Conservation (phyloP, 2,113 vertebrate genomes). For the Halichoeres trimaculatus region DNA sequence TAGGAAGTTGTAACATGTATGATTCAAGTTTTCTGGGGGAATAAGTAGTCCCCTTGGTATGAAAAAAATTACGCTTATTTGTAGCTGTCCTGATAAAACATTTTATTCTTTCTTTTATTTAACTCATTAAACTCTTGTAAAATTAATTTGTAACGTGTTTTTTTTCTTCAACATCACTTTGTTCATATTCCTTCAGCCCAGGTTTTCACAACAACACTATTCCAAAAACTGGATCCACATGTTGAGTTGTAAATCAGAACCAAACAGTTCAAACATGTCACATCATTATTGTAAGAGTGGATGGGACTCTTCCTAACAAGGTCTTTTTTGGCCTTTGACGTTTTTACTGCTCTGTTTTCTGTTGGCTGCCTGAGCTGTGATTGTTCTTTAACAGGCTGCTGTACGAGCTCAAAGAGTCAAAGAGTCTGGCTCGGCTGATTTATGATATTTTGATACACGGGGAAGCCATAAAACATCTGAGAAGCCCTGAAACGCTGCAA, state of each 20-base stretch:
- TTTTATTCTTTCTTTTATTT: no score
- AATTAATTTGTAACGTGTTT: no score
- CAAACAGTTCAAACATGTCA: background rate
- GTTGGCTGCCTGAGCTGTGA: constrained; percentile 18
- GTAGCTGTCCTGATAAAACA: no score
- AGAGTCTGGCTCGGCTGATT: constrained; percentile 13
- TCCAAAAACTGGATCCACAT: background rate
- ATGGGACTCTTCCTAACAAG: constrained; percentile 21
- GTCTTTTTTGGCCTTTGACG: constrained; percentile 40
- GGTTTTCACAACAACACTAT: background rate
- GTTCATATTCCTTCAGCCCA: background rate
- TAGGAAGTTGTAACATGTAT: no score
- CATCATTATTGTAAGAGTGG: background rate
- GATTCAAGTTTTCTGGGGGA: no score
- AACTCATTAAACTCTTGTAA: no score
- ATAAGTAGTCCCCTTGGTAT: no score
- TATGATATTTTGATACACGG: constrained; percentile 21
- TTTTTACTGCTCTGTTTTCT: constrained; percentile 28
- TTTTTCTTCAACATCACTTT: no score
- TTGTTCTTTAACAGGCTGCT: constrained; percentile 22
- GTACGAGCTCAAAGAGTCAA: constrained; percentile 25
- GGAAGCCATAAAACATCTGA: constrained; percentile 7
- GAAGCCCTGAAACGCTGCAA: background rate
- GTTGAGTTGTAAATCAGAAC: constrained; percentile 18
- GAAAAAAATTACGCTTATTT: no score